Conservation (phyloP, 1,140 invertebrate genomes). For the Sycophaga agraensis region DNA sequence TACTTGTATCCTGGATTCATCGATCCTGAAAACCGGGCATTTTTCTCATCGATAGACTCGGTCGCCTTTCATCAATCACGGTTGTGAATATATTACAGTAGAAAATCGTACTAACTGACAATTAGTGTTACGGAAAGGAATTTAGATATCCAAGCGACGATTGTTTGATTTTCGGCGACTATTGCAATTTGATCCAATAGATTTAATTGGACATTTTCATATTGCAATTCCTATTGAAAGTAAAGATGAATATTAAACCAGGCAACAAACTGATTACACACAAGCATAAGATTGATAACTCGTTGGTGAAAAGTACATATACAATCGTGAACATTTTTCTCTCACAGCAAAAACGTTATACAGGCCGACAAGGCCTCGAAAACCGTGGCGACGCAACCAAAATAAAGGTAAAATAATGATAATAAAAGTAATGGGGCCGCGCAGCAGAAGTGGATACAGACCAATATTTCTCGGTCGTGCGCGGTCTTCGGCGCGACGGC, state of each 20-base stretch:
- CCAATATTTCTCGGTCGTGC: constrained; percentile 62
- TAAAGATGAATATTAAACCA: too few relatives aligned
- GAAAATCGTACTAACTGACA: constrained; percentile 40
- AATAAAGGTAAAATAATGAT: constrained; percentile 17
- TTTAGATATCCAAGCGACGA: constrained; percentile 52
- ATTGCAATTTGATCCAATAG: constrained; percentile 48
- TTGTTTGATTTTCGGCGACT: constrained; percentile 43
- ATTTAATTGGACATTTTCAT: constrained; percentile 45
- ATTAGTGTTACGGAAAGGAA: constrained; percentile 42
- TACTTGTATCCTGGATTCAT: constrained; percentile 40
- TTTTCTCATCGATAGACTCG: too few relatives aligned
- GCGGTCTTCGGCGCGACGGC: constrained; percentile 48
- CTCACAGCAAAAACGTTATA: too few relatives aligned
- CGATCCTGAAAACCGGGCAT: constrained; percentile 35
- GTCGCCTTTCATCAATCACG: too few relatives aligned
- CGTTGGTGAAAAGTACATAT: too few relatives aligned
- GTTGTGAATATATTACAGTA: too few relatives aligned
- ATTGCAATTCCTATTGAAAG: constrained; percentile 45
- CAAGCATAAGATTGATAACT: too few relatives aligned
- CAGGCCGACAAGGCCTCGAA: too few relatives aligned
- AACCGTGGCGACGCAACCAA: neutral
- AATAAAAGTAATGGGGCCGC: constrained; percentile 5
- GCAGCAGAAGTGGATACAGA: constrained; percentile 38
- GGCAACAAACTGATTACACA: too few relatives aligned
- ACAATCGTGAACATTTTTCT: too few relatives aligned